phyloP scores from a whole-genome alignment of 2,113 vertebrate genomes.

The Microcebus jonahi region DNA sequence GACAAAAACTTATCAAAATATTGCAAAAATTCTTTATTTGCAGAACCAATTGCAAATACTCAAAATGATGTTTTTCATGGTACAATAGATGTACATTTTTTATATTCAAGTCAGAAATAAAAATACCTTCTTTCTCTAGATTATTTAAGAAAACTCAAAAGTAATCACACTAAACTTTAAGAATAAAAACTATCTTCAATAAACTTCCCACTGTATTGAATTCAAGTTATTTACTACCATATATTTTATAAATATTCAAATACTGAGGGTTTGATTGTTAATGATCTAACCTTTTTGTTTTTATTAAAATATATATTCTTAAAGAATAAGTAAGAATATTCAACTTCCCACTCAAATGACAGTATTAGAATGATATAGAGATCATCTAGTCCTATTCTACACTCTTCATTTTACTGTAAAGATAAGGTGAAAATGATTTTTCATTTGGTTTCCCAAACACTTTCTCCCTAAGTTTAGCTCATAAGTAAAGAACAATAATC shows the following conservation, averaged over 20 bases:
- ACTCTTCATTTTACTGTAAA: constrained; percentile 30
- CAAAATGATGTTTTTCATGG: not conserved
- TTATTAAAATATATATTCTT: constrained; percentile 1
- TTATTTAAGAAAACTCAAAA: constrained; percentile 30
- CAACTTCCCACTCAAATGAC: not conserved
- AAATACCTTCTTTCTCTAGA: not conserved
- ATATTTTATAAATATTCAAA: constrained; percentile 22
- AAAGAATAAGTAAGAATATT: not conserved
- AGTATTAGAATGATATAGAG: not conserved
- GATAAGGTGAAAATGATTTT: not conserved
- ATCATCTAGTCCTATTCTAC: not conserved
- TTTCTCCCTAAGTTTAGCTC: constrained; percentile 64
- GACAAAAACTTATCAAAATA: not conserved
- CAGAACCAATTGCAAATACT: not conserved
- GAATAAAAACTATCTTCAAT: constrained; percentile 17
- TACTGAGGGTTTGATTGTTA: not conserved
- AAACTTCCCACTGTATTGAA: not conserved
- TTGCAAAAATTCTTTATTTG: constrained; percentile 9
- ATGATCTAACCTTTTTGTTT: constrained; percentile 37
- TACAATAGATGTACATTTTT: not conserved
- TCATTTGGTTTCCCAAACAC: constrained; percentile 75
- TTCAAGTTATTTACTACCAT: not conserved
- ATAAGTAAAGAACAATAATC: not conserved
- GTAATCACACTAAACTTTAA: constrained; percentile 5
- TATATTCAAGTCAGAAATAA: constrained; percentile 19